Percentiles rank a stretch among this genome's conserved stretches.
phyloP scores from a whole-genome alignment of 2,797 vertebrate species.

The Pteropus rufus region DNA sequence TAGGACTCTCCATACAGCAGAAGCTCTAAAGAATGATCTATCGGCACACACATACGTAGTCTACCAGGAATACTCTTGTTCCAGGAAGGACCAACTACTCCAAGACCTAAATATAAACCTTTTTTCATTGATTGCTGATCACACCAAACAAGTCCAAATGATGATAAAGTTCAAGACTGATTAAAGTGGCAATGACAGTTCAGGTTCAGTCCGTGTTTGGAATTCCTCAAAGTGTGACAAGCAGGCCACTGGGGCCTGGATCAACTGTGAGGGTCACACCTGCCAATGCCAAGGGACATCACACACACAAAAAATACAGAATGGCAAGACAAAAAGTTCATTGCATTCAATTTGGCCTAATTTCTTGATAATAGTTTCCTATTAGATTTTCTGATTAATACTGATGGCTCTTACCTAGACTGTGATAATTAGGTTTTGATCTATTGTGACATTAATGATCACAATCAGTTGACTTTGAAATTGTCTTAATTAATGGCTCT shows the following conservation, averaged over 20 bases:
- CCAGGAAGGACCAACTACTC: neutral
- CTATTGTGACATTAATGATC: conserved; percentile 80
- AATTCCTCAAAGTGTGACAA: conserved; percentile 17
- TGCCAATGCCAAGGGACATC: conserved; percentile 52
- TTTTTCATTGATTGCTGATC: neutral
- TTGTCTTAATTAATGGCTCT: conserved; percentile 75
- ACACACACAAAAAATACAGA: neutral
- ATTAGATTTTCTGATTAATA: conserved; percentile 79
- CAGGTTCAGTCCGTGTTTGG: neutral
- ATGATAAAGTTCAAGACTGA: neutral
- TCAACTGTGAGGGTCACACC: conserved; percentile 54
- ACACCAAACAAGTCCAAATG: neutral
- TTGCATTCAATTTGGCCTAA: conserved; percentile 75
- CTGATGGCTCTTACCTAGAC: conserved; percentile 73
- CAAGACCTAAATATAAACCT: neutral
- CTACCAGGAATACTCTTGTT: neutral
- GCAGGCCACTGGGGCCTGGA: neutral
- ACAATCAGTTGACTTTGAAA: conserved; percentile 79
- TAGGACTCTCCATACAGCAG: neutral
- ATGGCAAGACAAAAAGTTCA: conserved; percentile 71
- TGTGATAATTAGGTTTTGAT: conserved; percentile 80
- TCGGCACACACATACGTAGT: neutral
- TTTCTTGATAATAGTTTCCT: conserved; percentile 77
- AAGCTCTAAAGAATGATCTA: neutral
- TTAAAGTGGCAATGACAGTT: conserved; percentile 7